Conservation (phyloP, 2,797 vertebrate genomes). For the Pangasius mekongensis region DNA sequence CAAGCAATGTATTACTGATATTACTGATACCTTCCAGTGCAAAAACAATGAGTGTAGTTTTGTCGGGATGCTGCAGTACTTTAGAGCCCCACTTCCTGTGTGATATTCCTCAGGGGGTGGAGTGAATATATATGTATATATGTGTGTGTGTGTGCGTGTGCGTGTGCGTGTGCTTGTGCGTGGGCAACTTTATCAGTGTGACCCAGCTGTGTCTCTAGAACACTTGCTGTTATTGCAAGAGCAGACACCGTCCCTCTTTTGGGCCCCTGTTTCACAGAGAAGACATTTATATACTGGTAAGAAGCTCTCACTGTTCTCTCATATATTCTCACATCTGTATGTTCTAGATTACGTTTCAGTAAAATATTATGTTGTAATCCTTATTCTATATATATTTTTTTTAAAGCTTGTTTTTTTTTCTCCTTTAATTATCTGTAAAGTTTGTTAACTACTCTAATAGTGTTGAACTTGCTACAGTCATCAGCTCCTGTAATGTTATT, state of each 20-base stretch:
- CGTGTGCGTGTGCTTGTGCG: background rate
- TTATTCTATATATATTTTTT: background rate
- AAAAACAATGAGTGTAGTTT: background rate
- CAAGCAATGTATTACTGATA: background rate
- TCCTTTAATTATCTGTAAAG: background rate
- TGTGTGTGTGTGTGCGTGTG: background rate
- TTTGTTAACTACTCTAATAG: background rate
- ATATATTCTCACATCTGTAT: background rate
- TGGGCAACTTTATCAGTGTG: slow-evolving; percentile 70
- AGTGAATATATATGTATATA: slow-evolving; percentile 22
- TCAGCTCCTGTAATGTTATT: background rate
- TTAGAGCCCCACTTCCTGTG: slow-evolving; percentile 28
- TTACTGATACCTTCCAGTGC: background rate
- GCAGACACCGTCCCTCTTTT: slow-evolving; percentile 34
- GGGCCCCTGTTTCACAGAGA: slow-evolving; percentile 40
- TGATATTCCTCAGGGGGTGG: slow-evolving; percentile 7
- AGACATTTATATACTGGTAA: slow-evolving; percentile 66
- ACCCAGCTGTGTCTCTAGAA: slow-evolving; percentile 65
- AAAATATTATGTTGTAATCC: background rate
- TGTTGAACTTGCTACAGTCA: background rate
- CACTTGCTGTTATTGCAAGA: slow-evolving; percentile 34
- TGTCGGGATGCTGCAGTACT: background rate
- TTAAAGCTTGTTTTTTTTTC: background rate
- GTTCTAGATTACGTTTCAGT: background rate
- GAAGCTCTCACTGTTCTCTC: background rate